These are phyloP conservation scores for Drosophila demipolita DNA, from an alignment of 2,888 invertebrate species.

Conservation along the genomic window DNA sequence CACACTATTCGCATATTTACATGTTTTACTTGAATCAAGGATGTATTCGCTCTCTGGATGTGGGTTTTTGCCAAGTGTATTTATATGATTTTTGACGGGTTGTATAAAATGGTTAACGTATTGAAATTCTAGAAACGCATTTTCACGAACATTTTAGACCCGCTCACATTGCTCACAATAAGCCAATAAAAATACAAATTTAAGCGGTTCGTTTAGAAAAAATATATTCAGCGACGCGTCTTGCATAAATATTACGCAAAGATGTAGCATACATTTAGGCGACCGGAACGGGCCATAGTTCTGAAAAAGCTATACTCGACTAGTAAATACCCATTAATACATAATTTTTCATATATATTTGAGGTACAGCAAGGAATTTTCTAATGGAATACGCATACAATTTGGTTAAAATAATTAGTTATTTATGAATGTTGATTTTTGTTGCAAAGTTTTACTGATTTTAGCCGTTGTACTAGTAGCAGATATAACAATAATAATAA, in stretches of 20 bases:
- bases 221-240: slow-evolving; percentile 68
- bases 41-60: neutral
- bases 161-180: slow-evolving; percentile 60
- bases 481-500: no score
- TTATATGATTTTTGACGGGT: slow-evolving; percentile 35
- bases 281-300: slow-evolving; percentile 1
- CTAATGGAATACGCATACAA: no score
- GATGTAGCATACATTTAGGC: slow-evolving; percentile 63
- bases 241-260: slow-evolving; percentile 67
- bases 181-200: slow-evolving; percentile 80
- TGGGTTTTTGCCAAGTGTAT: neutral
- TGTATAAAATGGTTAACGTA: slow-evolving; percentile 39
- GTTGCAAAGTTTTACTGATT: neutral
- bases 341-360: neutral
- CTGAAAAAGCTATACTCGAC: neutral
- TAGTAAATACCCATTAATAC: slow-evolving; percentile 12
- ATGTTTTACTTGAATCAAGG: neutral
- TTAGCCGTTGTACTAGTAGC: neutral
- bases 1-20: neutral
- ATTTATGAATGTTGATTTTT: neutral
- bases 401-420: neutral
- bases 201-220: slow-evolving; percentile 70
- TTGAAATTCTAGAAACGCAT: slow-evolving; percentile 65
- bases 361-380: no score
- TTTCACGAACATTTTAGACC: slow-evolving; percentile 39